Evolutionary conservation across 1,140 invertebrate genomes (phyloP), one percentile per base, ranked within the genome.

Genomic region (Nasonia vitripennis): DNA sequence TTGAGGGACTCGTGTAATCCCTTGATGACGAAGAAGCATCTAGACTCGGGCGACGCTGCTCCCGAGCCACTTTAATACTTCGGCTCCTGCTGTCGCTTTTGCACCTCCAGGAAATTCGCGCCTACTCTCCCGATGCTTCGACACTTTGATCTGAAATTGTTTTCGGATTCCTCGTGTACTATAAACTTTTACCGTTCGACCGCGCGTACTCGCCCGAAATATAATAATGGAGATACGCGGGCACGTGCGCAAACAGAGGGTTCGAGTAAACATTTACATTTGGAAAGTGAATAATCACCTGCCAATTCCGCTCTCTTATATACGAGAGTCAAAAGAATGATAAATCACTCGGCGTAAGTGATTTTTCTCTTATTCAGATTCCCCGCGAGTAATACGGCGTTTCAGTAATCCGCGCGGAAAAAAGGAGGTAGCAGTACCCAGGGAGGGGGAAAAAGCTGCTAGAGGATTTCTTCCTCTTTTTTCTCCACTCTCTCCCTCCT

Each of bases 1-100:
- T 86, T 87, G 81, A 87, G 84, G 81, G 85, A 86, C 85, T 87
- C 83, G 80, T 71, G 81, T 87, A 87, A 89, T 88, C 85, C 80
- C 78, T 82, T 45, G 74, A 86, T 87, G 87, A 87, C 84, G 86
- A 89, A 86, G 81, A 84, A 78, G 87, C 74, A 80, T 83, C 62
- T 79, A 71, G 75, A 74, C 81, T 85, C 45, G 37, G 31, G 71
- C 62, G 34, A 80, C 67, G 41, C n/a, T 5, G 27, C 37, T 70
- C 27, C 27, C 80, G 80, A 73, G 70, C 55, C 78, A 62, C n/a
- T 81, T 87, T 87, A 86, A 88, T 86, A 81, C 83, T 73, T 75
- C 55, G 70, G 81, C 74, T 84, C 45, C 77, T 74, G 81, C 78
- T 55, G 68, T 23, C 37, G 37, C 83, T 84, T 71, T 51, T 81